Evolutionary conservation across 2,113 vertebrate genomes (phyloP).

Genomic region (Antigone vipio): DNA sequence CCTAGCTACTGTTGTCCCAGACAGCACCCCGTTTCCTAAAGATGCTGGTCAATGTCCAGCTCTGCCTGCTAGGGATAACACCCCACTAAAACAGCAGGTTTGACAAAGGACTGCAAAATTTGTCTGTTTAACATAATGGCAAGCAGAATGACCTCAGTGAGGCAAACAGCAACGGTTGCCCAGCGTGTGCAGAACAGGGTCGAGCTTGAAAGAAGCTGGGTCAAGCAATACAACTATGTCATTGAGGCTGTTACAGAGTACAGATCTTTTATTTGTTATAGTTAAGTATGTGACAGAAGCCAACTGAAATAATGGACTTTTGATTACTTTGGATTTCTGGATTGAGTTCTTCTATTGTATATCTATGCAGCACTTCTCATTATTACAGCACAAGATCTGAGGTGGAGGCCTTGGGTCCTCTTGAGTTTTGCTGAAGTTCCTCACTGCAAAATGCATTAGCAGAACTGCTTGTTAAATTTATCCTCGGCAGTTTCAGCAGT

Average conservation of each 20-base stretch:
- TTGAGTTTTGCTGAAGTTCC: neutral
- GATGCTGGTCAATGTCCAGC: neutral
- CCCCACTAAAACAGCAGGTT: neutral
- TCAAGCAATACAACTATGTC: neutral
- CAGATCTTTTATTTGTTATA: neutral
- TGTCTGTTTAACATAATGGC: slow-evolving; percentile 17
- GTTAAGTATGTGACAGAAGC: slow-evolving; percentile 2
- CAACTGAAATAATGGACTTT: slow-evolving; percentile 26
- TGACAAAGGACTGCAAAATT: slow-evolving; percentile 12
- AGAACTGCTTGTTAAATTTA: slow-evolving; percentile 27
- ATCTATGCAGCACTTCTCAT: neutral
- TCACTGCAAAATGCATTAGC: slow-evolving; percentile 7
- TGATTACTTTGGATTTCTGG: slow-evolving; percentile 36
- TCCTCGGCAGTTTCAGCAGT: neutral
- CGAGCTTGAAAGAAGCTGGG: slow-evolving; percentile 12
- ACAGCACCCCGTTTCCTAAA: neutral
- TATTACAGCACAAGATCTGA: neutral
- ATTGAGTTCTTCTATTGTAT: neutral
- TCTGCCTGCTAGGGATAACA: neutral
- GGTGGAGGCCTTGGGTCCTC: neutral
- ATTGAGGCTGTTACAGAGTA: neutral
- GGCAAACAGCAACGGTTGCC: neutral
- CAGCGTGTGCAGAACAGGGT: slow-evolving; percentile 10
- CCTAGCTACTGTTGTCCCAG: neutral
- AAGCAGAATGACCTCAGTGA: slow-evolving; percentile 26